Base-by-base conservation (phyloP, 2,888 invertebrate species). In the Machimus atricapillus region DNA sequence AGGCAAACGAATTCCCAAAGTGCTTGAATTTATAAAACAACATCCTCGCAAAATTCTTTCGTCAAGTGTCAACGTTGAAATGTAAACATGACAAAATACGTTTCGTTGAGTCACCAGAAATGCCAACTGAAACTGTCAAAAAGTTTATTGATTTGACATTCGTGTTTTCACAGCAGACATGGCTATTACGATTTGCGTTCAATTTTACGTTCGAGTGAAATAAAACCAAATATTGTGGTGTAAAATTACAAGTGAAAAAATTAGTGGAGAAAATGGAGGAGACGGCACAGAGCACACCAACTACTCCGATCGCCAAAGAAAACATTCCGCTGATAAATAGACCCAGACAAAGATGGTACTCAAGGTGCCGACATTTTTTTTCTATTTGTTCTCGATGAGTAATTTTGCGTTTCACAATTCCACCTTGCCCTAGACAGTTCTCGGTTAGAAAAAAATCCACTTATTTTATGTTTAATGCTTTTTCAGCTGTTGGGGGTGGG, bases 401-500 rank as follows among this genome's bases (percentile, higher is more conserved):
- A 56, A 27, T 56, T 3, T 58, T 34, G 9, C 46, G 31, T 82
- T 12, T 16, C n/a, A 31, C 16, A 9, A 8, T 46, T 6, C 31
- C 16, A 1, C 40, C 23, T 3, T 85, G 2, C 23, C 73, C 8
- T 40, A 9, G 34, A 31, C n/a, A 40, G 40, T 19, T 12, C 34
- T 74, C 76, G n/a, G 16, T 34, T 58, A 19, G 23, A 7, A n/a
- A n/a, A n/a, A 58, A 58, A 23, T 0, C 6, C 9, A 58, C 8
- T 76, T 31, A 58, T 56, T 14, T 83, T 37, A 37, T 56, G 12
- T 66, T 66, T 66, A 66, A 58, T 19, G 8, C 14, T n/a, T 73
- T 93, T 93, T 82, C 93, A 98, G 98, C 92, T 96, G 97, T 91
- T 96, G 95, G 92, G 95, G 95, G 89, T 95, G 95, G 92, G 94